Evolutionary conservation across 37 sponge, comb jelly and placozoan genomes (phyloP), one percentile per base, ranked within the genome.

Genomic region (Mnemiopsis leidyi): DNA sequence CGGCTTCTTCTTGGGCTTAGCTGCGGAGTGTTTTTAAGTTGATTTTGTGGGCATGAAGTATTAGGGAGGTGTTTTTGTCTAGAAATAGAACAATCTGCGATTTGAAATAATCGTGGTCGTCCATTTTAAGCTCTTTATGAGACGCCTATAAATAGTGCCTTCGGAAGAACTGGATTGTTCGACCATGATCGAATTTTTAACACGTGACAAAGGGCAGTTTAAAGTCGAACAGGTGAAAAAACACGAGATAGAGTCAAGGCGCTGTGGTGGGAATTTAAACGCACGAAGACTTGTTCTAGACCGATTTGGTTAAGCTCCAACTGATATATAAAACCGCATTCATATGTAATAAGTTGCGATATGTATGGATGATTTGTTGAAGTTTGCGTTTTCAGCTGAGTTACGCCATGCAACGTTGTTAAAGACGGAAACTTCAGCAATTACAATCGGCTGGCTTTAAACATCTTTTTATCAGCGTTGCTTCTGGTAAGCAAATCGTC

Each of bases 1-100:
- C 0, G 48, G 36, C 7, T 39, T 85, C 67, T 85, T 85, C 90
- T 85, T 85, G n/a, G 90, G 90, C 25, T 85, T 85, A 48, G 90
- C 90, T 85, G 90, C 3, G 13, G 61, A 18, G 61, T 48, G 5
- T 48, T 48, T 5, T 18, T 48, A 18, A 13, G 61, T 48, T 48
- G 13, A 48, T 18, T 18, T 18, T 48, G 13, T 48, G 61, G 5
- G 13, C 13, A 13, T 48, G 61, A 48, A n/a, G n/a, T n/a, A n/a
- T n/a, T n/a, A n/a, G n/a, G n/a, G n/a, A n/a, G n/a, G n/a, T n/a
- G n/a, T n/a, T n/a, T n/a, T n/a, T n/a, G n/a, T n/a, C n/a, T n/a
- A n/a, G n/a, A n/a, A n/a, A n/a, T n/a, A n/a, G n/a, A n/a, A n/a
- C n/a, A n/a, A n/a, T n/a, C n/a, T n/a, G n/a, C n/a, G n/a, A n/a